Percentiles rank a stretch among this genome's conserved stretches.
Evolutionary conservation across 2,113 vertebrate genomes (phyloP).

Genomic region (Onychostoma macrolepis): DNA sequence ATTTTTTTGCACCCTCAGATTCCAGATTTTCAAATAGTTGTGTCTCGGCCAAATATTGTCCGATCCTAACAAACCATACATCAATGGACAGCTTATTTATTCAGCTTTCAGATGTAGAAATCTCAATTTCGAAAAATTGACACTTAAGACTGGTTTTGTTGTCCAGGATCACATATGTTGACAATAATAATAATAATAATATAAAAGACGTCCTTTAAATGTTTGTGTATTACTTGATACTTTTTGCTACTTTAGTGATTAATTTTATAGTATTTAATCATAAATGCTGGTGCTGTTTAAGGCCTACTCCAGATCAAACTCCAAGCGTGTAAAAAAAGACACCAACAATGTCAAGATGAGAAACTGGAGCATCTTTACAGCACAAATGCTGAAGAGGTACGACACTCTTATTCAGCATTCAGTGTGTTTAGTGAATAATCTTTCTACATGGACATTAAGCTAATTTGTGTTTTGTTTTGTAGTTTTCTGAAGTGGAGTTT

Average conservation of each 20-base stretch:
- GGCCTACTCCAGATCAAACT: background rate
- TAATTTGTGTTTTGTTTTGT: background rate
- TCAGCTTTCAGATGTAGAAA: too few species aligned
- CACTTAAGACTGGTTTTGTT: too few species aligned
- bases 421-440: too few species aligned
- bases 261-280: background rate
- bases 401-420: background rate
- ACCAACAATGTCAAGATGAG: background rate
- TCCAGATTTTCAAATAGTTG: too few species aligned
- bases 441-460: background rate
- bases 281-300: background rate
- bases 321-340: too few species aligned
- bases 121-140: too few species aligned
- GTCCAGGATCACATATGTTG: too few species aligned
- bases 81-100: too few species aligned
- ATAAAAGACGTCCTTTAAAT: background rate
- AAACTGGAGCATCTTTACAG: background rate
- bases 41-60: too few species aligned
- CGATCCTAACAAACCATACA: too few species aligned
- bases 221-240: background rate
- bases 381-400: background rate
- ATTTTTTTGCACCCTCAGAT: too few species aligned
- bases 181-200: background rate
- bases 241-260: background rate
- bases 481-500: conserved; percentile 1